Conservation (phyloP, 2,888 invertebrate species). For the Zaprionus lineosus region DNA sequence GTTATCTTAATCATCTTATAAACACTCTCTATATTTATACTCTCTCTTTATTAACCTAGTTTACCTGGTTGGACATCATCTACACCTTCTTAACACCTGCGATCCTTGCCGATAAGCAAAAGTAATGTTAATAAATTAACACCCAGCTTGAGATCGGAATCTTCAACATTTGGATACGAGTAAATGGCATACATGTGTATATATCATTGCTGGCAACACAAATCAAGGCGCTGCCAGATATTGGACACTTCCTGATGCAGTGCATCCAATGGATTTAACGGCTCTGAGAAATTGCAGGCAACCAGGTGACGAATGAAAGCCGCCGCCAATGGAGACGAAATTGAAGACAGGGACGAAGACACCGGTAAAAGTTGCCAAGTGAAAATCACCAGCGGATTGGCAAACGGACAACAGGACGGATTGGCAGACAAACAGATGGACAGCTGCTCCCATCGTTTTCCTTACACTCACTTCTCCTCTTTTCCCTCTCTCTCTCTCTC, state of each 20-base stretch:
- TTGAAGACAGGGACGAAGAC: too few species aligned
- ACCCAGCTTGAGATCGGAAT: slow-evolving; percentile 40
- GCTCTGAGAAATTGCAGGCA: slow-evolving; percentile 50
- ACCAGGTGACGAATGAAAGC: slow-evolving; percentile 75
- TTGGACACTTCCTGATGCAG: slow-evolving; percentile 46
- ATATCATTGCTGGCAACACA: slow-evolving; percentile 50
- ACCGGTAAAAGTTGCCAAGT: slow-evolving; percentile 71
- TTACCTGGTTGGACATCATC: neutral
- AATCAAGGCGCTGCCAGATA: slow-evolving; percentile 51
- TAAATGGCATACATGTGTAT: slow-evolving; percentile 14
- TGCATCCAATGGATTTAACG: slow-evolving; percentile 22
- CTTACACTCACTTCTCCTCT: too few species aligned
- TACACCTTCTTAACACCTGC: slow-evolving; percentile 13
- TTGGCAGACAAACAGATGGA: slow-evolving; percentile 3
- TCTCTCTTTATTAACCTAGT: slow-evolving; percentile 3
- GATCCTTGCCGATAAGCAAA: slow-evolving; percentile 24
- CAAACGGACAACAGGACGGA: slow-evolving; percentile 27
- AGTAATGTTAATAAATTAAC: slow-evolving; percentile 52
- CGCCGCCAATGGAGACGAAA: slow-evolving; percentile 41
- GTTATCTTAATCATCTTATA: too few species aligned
- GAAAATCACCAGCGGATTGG: slow-evolving; percentile 73
- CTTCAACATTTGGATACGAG: slow-evolving; percentile 13
- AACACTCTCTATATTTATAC: too few species aligned
- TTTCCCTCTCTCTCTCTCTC: too few species aligned
- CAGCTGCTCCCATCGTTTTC: slow-evolving; percentile 2